These are phyloP conservation scores for Hymenochirus boettgeri DNA, from an alignment of 2,113 vertebrate species.

Conservation along the genomic window DNA sequence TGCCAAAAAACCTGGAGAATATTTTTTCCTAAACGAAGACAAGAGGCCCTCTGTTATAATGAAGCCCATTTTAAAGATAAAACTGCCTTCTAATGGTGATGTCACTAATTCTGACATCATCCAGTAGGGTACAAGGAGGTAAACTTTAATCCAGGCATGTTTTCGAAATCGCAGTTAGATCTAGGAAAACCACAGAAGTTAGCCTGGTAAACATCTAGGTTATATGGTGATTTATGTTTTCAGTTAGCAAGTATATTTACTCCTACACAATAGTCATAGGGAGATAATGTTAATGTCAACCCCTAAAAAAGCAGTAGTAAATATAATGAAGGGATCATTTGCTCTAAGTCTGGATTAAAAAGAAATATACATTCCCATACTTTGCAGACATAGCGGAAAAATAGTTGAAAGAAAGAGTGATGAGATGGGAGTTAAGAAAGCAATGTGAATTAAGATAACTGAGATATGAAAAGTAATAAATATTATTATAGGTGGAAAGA, in stretches of 20 bases:
- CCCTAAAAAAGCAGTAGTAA: slow-evolving; percentile 26
- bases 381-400: not conserved
- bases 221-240: slow-evolving; percentile 42
- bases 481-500: too few species aligned
- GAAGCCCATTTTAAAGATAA: slow-evolving; percentile 41
- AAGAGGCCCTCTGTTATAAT: slow-evolving; percentile 25
- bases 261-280: not conserved
- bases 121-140: slow-evolving; percentile 37
- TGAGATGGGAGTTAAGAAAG: too few species aligned
- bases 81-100: slow-evolving; percentile 34
- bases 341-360: slow-evolving; percentile 15
- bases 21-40: slow-evolving; percentile 35
- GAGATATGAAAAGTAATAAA: too few species aligned
- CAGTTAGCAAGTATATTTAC: not conserved
- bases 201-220: slow-evolving; percentile 34
- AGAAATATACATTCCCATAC: slow-evolving; percentile 1
- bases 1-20: slow-evolving; percentile 31
- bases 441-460: too few species aligned
- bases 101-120: slow-evolving; percentile 37
- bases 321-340: slow-evolving; percentile 9
- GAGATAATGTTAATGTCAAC: slow-evolving; percentile 23
- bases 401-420: not conserved
- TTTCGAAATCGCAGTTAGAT: slow-evolving; percentile 27
- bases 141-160: slow-evolving; percentile 11
- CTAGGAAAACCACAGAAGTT: slow-evolving; percentile 21